A percentile compares a stretch with the other conserved stretches of the same genome.
These are phyloP conservation scores for Drosophila borealis DNA, from an alignment of 2,888 invertebrate species.

Conservation along the genomic window DNA sequence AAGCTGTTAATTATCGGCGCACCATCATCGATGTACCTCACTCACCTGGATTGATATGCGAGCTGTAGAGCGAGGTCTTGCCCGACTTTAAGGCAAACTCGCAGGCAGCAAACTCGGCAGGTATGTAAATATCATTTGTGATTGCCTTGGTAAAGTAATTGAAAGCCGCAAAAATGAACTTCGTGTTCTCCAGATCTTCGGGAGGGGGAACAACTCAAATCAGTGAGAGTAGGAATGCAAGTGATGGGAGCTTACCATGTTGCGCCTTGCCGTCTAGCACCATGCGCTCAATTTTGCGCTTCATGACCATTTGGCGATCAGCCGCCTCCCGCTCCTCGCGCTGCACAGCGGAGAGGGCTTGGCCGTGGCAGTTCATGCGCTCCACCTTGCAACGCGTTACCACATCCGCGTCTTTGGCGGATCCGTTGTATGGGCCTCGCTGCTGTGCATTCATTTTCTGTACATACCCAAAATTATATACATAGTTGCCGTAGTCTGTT, in stretches of 20 bases:
- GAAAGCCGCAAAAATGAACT: constrained; percentile 78
- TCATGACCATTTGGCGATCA: constrained; percentile 65
- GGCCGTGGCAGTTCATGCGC: constrained; percentile 74
- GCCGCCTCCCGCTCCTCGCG: constrained; percentile 59
- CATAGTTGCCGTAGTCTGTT: no score
- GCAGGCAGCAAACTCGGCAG: constrained; percentile 86
- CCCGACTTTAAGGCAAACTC: constrained; percentile 85
- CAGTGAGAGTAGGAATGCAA: not conserved
- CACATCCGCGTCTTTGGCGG: constrained; percentile 64
- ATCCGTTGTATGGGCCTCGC: constrained; percentile 70
- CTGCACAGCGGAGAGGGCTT: constrained; percentile 61
- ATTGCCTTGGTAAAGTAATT: constrained; percentile 81
- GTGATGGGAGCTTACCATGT: constrained; percentile 55
- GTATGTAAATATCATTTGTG: constrained; percentile 82
- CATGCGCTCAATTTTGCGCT: constrained; percentile 73
- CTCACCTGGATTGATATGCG: constrained; percentile 85
- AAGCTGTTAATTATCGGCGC: not conserved
- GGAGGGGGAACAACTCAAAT: not conserved
- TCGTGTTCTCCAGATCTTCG: constrained; percentile 74
- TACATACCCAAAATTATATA: no score
- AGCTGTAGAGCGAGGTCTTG: constrained; percentile 81
- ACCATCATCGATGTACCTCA: constrained; percentile 5
- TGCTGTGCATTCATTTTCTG: constrained; percentile 75
- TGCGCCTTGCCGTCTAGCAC: constrained; percentile 61
- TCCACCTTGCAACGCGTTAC: constrained; percentile 16